Evolutionary conservation across 2,113 vertebrate genomes (phyloP), one percentile per base, ranked within the genome.

Genomic region (Columba livia): DNA sequence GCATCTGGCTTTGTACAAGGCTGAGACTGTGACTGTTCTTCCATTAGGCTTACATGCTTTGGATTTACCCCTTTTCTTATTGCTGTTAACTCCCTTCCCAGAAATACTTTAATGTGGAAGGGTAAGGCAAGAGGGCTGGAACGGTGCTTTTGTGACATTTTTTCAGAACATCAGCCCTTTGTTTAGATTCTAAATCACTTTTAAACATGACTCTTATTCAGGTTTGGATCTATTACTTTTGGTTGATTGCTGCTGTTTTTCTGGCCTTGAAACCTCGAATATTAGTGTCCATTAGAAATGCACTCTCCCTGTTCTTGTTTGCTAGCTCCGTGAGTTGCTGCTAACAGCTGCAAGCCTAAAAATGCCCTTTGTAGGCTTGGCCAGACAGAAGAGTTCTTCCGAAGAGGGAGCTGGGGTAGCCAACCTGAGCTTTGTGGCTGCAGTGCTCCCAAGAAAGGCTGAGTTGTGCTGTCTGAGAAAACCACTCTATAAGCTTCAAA

Each of bases 81-180:
- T 65, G 38, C 53, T 88, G 14, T 36, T 50, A 67, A 66, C 21
- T 70, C 78, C 11, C 50, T 57, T 67, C 53, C 32, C 15, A 17
- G 18, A 74, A 62, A 67, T 81, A n/a, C 12, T 54, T 34, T 15
- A 9, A 19, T 78, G 12, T 50, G 36, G 36, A 72, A 83, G 25
- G 4, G n/a, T 6, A 12, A 16, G 73, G 25, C 11, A 34, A 54
- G 61, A 78, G 31, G 31, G 62, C 32, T 62, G 40, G 15, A 60
- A 21, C 1, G 0, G 3, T 78, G 10, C 23, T 81, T 84, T 61
- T 48, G 6, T 66, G 48, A 36, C 1, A 3, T 19, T 29, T 77
- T 36, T 78, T 36, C 9, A 47, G 14, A 48, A 25, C 3, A 57
- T 53, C 15, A 74, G 8, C 38, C 32, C 24, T 51, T 56, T 84